A percentile compares a stretch with the other conserved stretches of the same genome.
Conservation (phyloP, 2,113 vertebrate species). For the Stegostoma tigrinum region DNA sequence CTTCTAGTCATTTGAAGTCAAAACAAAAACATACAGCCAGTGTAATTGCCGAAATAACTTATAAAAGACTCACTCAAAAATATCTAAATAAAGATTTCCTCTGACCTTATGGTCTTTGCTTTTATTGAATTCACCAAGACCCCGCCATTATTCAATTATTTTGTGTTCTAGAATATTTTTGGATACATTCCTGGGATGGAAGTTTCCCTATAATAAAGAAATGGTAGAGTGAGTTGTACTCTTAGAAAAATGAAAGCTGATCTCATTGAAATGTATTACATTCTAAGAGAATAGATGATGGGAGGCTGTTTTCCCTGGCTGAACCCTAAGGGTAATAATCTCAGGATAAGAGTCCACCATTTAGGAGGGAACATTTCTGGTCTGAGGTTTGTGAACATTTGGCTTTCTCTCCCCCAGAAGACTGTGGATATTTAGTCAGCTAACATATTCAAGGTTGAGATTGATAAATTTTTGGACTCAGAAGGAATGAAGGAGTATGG, state of each 20-base stretch:
- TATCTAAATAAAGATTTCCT: neutral
- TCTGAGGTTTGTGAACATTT: too few relatives aligned
- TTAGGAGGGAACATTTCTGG: too few relatives aligned
- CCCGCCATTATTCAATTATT: neutral
- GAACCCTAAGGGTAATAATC: neutral
- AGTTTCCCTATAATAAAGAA: neutral
- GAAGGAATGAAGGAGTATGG: too few relatives aligned
- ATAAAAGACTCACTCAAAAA: neutral
- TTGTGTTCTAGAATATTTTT: neutral
- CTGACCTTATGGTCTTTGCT: neutral
- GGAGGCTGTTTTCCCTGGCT: neutral
- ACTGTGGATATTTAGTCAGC: too few relatives aligned
- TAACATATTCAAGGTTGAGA: too few relatives aligned
- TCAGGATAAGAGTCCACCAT: too few relatives aligned
- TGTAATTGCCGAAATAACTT: neutral
- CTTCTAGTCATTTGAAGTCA: neutral
- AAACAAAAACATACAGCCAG: neutral
- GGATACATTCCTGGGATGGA: too few relatives aligned
- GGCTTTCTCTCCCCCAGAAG: too few relatives aligned
- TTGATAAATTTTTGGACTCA: too few relatives aligned
- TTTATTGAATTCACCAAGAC: neutral
- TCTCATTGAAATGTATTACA: neutral
- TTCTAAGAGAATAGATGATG: neutral
- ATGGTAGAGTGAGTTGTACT: too few relatives aligned
- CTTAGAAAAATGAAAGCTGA: neutral